Evolutionary conservation across 2,113 vertebrate species (phyloP).

Genomic region (Daubentonia madagascariensis): DNA sequence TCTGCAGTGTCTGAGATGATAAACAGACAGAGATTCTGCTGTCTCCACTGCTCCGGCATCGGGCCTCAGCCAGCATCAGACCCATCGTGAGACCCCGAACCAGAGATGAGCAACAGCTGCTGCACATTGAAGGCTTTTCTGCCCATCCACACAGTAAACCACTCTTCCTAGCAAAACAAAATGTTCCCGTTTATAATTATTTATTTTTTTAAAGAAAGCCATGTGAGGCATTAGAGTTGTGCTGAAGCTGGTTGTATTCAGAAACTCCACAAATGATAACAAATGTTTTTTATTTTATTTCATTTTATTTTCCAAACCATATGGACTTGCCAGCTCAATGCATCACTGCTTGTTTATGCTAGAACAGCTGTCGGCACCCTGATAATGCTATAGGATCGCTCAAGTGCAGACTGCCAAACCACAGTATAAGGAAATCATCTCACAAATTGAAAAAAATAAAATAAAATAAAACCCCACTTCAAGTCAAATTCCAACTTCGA

Average conservation of each 20-base stretch:
- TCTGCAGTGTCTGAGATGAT: not conserved
- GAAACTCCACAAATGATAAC: conserved; percentile 70
- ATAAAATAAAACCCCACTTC: conserved; percentile 34
- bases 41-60: not conserved
- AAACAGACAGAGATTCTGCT: not conserved
- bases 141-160: conserved; percentile 25
- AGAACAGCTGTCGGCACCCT: conserved; percentile 83
- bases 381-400: conserved; percentile 74
- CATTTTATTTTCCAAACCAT: conserved; percentile 79
- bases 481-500: conserved; percentile 59
- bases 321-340: conserved; percentile 82
- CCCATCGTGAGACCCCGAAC: conserved; percentile 38
- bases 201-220: conserved; percentile 47
- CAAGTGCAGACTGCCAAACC: conserved; percentile 71
- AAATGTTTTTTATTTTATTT: conserved; percentile 76
- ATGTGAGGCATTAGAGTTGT: conserved; percentile 15
- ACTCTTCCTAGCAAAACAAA: conserved; percentile 64
- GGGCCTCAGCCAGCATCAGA: not conserved
- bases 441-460: conserved; percentile 29
- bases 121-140: not conserved
- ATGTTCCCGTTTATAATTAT: conserved; percentile 60
- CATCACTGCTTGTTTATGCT: conserved; percentile 81
- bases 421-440: conserved; percentile 73
- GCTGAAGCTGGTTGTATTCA: conserved; percentile 42
- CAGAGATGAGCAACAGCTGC: conserved; percentile 61